Percentiles rank a stretch among this genome's conserved stretches.
Evolutionary conservation across 2,888 invertebrate genomes (phyloP).

Genomic region (Acronicta leporina): DNA sequence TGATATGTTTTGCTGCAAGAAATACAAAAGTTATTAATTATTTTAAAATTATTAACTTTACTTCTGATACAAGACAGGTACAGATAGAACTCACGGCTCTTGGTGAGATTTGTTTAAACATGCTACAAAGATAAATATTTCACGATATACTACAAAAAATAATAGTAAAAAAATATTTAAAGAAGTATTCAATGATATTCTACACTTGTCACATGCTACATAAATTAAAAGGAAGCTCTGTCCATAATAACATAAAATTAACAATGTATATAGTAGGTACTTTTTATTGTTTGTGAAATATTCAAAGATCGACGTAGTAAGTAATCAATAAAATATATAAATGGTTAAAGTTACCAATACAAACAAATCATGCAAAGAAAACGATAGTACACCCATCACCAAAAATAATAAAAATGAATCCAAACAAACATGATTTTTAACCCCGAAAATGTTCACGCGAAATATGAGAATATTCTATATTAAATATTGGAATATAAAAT

Average conservation of each 20-base stretch:
- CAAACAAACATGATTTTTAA: neutral
- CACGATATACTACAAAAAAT: slow-evolving; percentile 1
- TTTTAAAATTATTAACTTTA: neutral
- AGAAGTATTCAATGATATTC: neutral
- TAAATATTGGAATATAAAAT: neutral
- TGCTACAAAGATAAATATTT: slow-evolving; percentile 34
- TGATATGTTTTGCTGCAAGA: slow-evolving; percentile 88
- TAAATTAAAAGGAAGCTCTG: slow-evolving; percentile 5
- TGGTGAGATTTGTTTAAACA: slow-evolving; percentile 51
- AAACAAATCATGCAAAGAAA: slow-evolving; percentile 46
- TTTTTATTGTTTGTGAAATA: no score
- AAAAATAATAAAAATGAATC: slow-evolving; percentile 21
- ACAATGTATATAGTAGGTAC: neutral
- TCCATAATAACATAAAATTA: neutral
- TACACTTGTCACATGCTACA: slow-evolving; percentile 27
- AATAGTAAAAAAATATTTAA: slow-evolving; percentile 6
- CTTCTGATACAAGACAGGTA: slow-evolving; percentile 6
- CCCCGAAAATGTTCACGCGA: neutral
- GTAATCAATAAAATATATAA: no score
- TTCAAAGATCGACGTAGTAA: no score
- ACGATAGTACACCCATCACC: slow-evolving; percentile 38
- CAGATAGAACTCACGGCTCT: slow-evolving; percentile 38
- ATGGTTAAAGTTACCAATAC: slow-evolving; percentile 4
- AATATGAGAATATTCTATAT: neutral
- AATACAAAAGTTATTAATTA: slow-evolving; percentile 7